Base-by-base conservation (phyloP, 2,797 vertebrate genomes). In the Danio tinwini region DNA sequence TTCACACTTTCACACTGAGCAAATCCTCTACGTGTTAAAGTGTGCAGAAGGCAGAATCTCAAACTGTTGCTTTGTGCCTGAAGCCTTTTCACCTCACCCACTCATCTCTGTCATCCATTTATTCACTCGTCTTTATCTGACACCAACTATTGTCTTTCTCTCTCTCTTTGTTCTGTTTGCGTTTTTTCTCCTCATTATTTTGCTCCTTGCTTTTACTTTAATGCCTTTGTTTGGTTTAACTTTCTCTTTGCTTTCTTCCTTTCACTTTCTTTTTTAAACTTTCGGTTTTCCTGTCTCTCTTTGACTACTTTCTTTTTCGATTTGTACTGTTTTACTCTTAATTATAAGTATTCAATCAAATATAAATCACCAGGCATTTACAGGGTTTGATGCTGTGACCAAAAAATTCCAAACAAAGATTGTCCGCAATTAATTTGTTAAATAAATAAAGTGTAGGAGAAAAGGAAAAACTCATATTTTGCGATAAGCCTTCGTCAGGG, bases 21-120 rank as follows among this genome's bases (percentile, higher is more conserved):
- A 14, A 68, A 42, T 69, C 7, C 37, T 61, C 59, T 64, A 17
- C 19, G 68, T 72, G 61, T 56, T 62, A 49, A 67, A 62, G 21
- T 73, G 50, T 50, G 52, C 37, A 53, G 45, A 59, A 42, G 53
- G 10, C 68, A 73, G 75, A 73, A 50, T 64, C 55, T 59, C 21
- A 65, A 56, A 73, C n/a, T 62, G 61, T 65, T 45, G 82, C 89
- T 63, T 86, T 0, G n/a, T 86, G 94, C 92, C 93, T 81, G 94
- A 94, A 76, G 94, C 94, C 63, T 61, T 70, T 61, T 56, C 58
- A 37, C 44, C 45, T 49, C 69, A 39, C 59, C 69, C 56, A 58
- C 65, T 64, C 49, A 47, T 71, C 71, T 64, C 17, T 69, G 45
- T 62, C 65, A 44, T 70, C 47, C 42, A 63, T 74, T 16, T 67